phyloP scores from a whole-genome alignment of 2,113 vertebrate genomes.

The Poeciliopsis occidentalis region DNA sequence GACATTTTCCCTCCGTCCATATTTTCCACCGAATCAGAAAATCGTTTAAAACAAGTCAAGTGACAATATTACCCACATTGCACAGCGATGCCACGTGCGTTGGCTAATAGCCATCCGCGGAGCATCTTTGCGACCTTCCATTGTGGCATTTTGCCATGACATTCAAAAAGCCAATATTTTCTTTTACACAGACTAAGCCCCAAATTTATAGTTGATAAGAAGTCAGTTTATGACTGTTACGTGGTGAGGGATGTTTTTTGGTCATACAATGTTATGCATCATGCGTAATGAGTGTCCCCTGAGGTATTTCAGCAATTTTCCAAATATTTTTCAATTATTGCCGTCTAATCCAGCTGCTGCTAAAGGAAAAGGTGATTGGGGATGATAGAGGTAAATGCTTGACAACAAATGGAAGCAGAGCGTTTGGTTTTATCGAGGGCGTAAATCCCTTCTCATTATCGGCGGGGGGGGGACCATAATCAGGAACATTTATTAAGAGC shows the following conservation, averaged over 20 bases:
- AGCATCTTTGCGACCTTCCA: constrained; percentile 35
- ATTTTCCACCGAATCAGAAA: constrained; percentile 57
- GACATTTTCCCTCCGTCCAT: constrained; percentile 62
- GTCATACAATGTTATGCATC: constrained; percentile 4
- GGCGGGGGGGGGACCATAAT: too few relatives aligned
- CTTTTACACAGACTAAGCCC: background rate
- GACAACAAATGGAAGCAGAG: background rate
- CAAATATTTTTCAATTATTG: background rate
- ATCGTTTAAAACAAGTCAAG: constrained; percentile 58
- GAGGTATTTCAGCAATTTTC: background rate
- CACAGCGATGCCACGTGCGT: constrained; percentile 20
- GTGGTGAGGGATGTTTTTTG: constrained; percentile 13
- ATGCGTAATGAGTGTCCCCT: background rate
- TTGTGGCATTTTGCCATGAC: constrained; percentile 70
- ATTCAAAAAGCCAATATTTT: constrained; percentile 65
- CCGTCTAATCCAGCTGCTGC: background rate
- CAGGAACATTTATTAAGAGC: too few relatives aligned
- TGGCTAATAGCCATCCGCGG: constrained; percentile 39
- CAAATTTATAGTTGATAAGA: constrained; percentile 29
- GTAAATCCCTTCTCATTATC: too few relatives aligned
- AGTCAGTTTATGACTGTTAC: constrained; percentile 20
- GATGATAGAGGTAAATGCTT: background rate
- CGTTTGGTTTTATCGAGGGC: too few relatives aligned
- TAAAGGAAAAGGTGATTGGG: background rate
- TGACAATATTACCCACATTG: constrained; percentile 35